A percentile compares a stretch with the other conserved stretches of the same genome.
These are phyloP conservation scores for Atherinomorus stipes DNA, from an alignment of 2,113 vertebrate species.

Conservation along the genomic window DNA sequence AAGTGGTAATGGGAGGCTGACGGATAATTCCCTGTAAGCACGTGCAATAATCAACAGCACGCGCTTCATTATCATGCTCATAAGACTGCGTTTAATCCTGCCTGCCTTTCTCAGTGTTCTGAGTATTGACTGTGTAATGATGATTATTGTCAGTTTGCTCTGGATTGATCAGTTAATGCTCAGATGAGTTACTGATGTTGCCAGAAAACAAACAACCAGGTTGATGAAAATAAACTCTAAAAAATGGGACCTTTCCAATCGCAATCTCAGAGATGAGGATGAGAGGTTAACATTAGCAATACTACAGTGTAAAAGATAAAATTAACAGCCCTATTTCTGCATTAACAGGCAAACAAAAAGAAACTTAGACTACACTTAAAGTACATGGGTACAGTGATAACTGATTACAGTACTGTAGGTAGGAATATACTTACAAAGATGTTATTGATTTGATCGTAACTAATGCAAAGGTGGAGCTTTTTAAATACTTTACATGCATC, in stretches of 20 bases:
- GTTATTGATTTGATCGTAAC: no score
- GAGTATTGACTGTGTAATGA: conserved; percentile 1
- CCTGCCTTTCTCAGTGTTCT: not conserved
- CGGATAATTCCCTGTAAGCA: conserved; percentile 46
- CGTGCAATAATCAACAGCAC: conserved; percentile 9
- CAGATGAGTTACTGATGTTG: not conserved
- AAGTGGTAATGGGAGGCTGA: conserved; percentile 14
- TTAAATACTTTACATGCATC: no score
- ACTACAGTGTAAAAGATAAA: no score
- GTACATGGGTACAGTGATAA: no score
- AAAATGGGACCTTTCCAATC: not conserved
- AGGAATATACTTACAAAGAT: no score
- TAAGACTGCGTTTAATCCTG: not conserved
- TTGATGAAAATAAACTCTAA: not conserved
- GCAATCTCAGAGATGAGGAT: not conserved
- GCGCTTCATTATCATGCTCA: not conserved
- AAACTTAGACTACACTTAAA: no score
- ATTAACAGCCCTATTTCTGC: no score
- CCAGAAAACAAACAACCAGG: not conserved
- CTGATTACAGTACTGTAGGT: no score
- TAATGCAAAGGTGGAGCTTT: no score
- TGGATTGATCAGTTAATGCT: not conserved
- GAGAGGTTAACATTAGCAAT: no score
- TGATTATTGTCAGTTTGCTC: conserved; percentile 4
- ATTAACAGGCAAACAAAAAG: no score